Evolutionary conservation across 1,140 invertebrate species (phyloP).

Genomic region (Sminthurides bifidus): DNA sequence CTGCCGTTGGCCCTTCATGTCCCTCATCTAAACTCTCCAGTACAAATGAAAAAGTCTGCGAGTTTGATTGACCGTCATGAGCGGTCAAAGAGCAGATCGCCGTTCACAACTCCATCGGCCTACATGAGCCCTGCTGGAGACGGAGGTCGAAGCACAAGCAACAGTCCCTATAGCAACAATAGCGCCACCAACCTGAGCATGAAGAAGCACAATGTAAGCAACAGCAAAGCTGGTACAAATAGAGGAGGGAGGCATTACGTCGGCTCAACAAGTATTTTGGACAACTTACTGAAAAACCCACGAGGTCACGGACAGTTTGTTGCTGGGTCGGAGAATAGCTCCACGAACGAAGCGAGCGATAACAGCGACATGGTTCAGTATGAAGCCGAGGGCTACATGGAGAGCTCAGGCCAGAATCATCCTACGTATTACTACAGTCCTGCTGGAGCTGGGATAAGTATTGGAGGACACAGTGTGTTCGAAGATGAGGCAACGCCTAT

Average conservation of each 20-base stretch:
- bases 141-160: constrained; percentile 22
- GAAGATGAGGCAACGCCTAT: constrained; percentile 21
- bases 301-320: constrained; percentile 18
- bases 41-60: constrained; percentile 26
- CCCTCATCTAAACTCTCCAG: constrained; percentile 24
- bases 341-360: constrained; percentile 21
- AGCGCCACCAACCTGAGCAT: constrained; percentile 6
- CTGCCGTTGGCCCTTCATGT: constrained; percentile 21
- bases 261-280: constrained; percentile 31
- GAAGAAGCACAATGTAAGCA: constrained; percentile 5
- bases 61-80: constrained; percentile 18
- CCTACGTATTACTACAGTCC: constrained; percentile 16
- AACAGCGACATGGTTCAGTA: constrained; percentile 29
- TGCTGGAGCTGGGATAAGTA: constrained; percentile 7
- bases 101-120: constrained; percentile 25
- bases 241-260: constrained; percentile 18
- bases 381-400: constrained; percentile 28
- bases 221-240: constrained; percentile 18
- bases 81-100: constrained; percentile 26
- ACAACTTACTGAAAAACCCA: constrained; percentile 31
- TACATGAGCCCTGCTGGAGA: constrained; percentile 18
- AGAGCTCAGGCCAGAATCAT: constrained; percentile 18
- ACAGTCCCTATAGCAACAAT: constrained; percentile 13
- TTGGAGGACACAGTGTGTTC: constrained; percentile 22
- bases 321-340: constrained; percentile 12